Conservation (phyloP, 2,888 invertebrate genomes). For the Melanargia galathea region DNA sequence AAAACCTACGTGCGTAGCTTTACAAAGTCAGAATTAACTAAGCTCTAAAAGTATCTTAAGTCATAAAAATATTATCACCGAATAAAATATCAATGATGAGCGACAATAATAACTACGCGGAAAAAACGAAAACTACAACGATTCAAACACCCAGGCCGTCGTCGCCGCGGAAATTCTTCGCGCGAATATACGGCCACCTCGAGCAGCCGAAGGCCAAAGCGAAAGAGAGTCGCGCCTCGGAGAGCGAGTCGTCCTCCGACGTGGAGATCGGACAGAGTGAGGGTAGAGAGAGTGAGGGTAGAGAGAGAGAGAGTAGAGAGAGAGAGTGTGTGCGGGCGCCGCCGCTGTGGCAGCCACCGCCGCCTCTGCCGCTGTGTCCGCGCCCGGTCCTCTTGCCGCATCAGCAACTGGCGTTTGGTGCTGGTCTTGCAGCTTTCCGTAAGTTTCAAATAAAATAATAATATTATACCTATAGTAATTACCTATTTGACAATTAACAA, state of each 20-base stretch:
- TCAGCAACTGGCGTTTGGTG: slow-evolving; percentile 82
- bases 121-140: slow-evolving; percentile 49
- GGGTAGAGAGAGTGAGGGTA: slow-evolving; percentile 31
- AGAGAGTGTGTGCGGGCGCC: slow-evolving; percentile 46
- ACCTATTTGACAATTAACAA: too few species aligned
- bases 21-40: background rate
- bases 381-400: slow-evolving; percentile 71
- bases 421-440: slow-evolving; percentile 82
- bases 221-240: slow-evolving; percentile 50
- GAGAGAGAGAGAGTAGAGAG: slow-evolving; percentile 48
- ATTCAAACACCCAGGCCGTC: slow-evolving; percentile 82
- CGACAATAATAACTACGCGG: slow-evolving; percentile 48
- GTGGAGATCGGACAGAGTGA: slow-evolving; percentile 67
- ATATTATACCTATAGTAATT: too few species aligned
- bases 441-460: slow-evolving; percentile 52
- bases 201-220: slow-evolving; percentile 68
- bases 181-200: slow-evolving; percentile 89
- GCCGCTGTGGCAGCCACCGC: slow-evolving; percentile 61
- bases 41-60: background rate
- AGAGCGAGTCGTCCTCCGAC: slow-evolving; percentile 75
- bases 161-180: slow-evolving; percentile 91
- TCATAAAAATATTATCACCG: background rate
- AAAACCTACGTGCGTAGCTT: background rate
- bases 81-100: slow-evolving; percentile 47
- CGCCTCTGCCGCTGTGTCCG: slow-evolving; percentile 70